phyloP scores from a whole-genome alignment of 2,797 vertebrate genomes.

The Trachops cirrhosus region DNA sequence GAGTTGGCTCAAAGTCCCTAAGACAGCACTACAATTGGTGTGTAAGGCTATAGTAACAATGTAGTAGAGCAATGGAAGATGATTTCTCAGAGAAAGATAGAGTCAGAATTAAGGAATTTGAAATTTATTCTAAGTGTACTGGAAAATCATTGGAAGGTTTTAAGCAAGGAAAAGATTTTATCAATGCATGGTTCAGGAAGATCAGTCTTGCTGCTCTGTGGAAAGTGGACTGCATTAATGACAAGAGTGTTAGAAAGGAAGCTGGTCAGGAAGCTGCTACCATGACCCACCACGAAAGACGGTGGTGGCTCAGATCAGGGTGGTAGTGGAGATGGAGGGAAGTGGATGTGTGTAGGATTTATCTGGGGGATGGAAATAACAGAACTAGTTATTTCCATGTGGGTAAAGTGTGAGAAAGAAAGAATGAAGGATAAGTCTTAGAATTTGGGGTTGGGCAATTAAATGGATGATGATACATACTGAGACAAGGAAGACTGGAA shows the following conservation, averaged over 20 bases:
- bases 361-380: neutral
- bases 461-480: neutral
- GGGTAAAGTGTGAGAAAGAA: neutral
- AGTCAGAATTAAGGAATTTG: neutral
- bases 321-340: neutral
- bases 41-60: accelerated
- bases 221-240: neutral
- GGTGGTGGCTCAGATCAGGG: neutral
- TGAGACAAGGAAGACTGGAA: neutral
- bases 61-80: neutral
- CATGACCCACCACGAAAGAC: neutral
- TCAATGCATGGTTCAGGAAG: neutral
- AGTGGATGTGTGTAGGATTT: neutral
- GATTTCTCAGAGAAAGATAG: neutral
- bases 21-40: neutral
- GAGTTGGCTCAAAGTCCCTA: neutral
- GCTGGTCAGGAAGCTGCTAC: neutral
- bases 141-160: neutral
- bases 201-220: neutral
- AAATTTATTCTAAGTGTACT: neutral
- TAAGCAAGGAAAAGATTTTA: neutral
- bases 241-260: neutral
- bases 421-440: neutral
- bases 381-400: neutral
- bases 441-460: neutral